phyloP scores from a whole-genome alignment of 2,888 invertebrate genomes.

The Kryphioiulus occultus region DNA sequence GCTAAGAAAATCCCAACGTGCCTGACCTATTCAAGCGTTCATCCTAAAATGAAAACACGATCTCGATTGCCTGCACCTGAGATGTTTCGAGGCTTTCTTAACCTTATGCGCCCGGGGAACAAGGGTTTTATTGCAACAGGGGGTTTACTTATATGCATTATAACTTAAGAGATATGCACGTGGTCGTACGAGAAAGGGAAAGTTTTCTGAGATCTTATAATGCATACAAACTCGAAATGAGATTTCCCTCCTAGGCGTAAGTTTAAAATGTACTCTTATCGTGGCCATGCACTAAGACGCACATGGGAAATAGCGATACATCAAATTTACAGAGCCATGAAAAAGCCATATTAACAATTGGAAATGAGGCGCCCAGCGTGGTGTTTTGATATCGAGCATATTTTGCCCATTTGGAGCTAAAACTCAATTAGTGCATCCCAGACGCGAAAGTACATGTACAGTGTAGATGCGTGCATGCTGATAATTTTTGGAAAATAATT shows the following conservation, averaged over 20 bases:
- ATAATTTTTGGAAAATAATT: background rate
- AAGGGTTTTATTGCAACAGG: background rate
- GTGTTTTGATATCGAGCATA: background rate
- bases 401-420: background rate
- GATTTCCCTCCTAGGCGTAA: background rate
- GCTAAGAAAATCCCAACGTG: constrained; percentile 18
- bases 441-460: background rate
- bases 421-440: background rate
- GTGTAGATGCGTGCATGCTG: background rate
- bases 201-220: background rate
- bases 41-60: background rate
- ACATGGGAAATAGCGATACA: background rate
- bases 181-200: background rate
- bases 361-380: background rate
- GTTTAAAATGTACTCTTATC: background rate
- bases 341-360: constrained; percentile 8
- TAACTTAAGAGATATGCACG: background rate
- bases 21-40: constrained; percentile 33
- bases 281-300: constrained; percentile 11
- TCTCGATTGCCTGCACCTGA: background rate
- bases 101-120: background rate
- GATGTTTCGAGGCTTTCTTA: background rate
- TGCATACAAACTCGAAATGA: background rate
- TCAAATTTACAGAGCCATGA: background rate
- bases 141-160: background rate